phyloP scores from a whole-genome alignment of 2,888 invertebrate species.

The Dicranocentrus wangi region DNA sequence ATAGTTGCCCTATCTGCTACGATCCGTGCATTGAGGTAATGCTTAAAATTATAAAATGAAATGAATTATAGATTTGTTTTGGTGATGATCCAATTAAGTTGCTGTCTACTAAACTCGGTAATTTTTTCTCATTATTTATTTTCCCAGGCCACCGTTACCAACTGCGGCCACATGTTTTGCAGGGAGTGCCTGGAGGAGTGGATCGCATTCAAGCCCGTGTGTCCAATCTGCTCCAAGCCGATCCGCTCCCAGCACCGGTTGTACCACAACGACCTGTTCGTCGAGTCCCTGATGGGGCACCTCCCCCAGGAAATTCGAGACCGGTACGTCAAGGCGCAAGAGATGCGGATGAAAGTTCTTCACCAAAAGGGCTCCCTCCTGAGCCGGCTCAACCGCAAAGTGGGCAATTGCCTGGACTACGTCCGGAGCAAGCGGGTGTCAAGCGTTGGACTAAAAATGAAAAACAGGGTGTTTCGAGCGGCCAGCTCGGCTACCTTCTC shows the following conservation, averaged over 20 bases:
- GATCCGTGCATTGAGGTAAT: conserved; percentile 52
- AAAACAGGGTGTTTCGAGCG: too few species aligned
- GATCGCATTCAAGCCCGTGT: conserved; percentile 29
- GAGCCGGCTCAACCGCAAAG: conserved; percentile 6
- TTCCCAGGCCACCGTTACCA: conserved; percentile 43
- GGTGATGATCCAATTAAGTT: too few species aligned
- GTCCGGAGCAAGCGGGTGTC: conserved; percentile 8
- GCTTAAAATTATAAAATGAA: too few species aligned
- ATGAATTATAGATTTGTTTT: too few species aligned
- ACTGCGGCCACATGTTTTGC: conserved; percentile 64
- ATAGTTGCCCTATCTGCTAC: conserved; percentile 48
- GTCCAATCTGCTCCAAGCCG: conserved; percentile 52
- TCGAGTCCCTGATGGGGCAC: conserved; percentile 38
- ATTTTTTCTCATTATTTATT: too few species aligned
- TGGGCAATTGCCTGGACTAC: conserved; percentile 20
- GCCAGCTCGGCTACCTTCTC: neutral
- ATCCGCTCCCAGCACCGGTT: conserved; percentile 40
- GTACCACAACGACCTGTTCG: conserved; percentile 45
- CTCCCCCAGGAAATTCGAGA: conserved; percentile 1
- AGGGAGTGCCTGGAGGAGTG: conserved; percentile 40
- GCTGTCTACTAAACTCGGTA: too few species aligned
- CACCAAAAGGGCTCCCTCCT: too few species aligned
- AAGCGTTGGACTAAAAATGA: neutral
- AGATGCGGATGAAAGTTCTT: neutral
- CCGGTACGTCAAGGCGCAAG: conserved; percentile 26